A percentile compares a stretch with the other conserved stretches of the same genome.
These are phyloP conservation scores for Heterocephalus glaber DNA, from an alignment of 2,113 vertebrate species.

Conservation along the genomic window DNA sequence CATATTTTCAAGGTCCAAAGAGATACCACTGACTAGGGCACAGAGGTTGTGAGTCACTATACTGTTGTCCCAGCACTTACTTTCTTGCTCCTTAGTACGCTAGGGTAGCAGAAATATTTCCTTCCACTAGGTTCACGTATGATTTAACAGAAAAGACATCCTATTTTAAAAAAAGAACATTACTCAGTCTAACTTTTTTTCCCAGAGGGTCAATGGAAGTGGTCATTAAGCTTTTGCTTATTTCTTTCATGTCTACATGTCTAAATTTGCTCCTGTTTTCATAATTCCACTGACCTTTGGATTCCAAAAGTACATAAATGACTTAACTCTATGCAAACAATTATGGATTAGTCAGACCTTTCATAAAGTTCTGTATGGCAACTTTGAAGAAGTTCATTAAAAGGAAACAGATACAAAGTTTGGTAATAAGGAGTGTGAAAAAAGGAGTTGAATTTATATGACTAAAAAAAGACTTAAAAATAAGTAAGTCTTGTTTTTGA, in stretches of 20 bases:
- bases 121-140: neutral
- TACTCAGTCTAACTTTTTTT: neutral
- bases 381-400: neutral
- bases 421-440: neutral
- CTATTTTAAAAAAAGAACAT: neutral
- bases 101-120: neutral
- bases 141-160: neutral
- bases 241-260: constrained; percentile 25
- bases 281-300: constrained; percentile 15
- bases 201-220: neutral
- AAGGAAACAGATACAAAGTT: constrained; percentile 3
- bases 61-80: neutral
- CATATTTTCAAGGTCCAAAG: neutral
- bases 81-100: neutral
- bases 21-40: neutral
- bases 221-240: neutral
- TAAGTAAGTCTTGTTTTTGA: neutral
- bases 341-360: constrained; percentile 1
- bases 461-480: neutral
- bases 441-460: constrained; percentile 21
- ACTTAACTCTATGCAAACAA: constrained; percentile 40
- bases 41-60: neutral
- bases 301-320: neutral
- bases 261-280: constrained; percentile 31
- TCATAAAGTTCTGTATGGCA: neutral